A percentile compares a stretch with the other conserved stretches of the same genome.
Conservation (phyloP, 1,140 invertebrate species). For the Ceratitis capitata region DNA sequence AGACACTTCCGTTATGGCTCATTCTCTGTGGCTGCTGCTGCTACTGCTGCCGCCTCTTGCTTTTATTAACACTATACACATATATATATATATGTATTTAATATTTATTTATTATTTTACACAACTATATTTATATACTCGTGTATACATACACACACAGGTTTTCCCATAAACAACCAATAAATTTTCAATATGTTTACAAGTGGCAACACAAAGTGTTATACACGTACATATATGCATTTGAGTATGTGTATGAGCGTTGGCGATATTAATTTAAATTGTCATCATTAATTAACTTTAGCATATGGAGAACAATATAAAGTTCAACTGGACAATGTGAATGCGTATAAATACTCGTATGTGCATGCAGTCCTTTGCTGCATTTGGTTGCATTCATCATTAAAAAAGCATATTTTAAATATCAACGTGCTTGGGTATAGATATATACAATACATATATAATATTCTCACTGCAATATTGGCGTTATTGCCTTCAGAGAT, state of each 20-base stretch:
- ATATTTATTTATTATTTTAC: not conserved
- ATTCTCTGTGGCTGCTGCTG: not conserved
- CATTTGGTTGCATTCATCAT: not conserved
- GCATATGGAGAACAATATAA: not conserved
- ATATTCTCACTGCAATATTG: too few species aligned
- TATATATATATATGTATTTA: not conserved
- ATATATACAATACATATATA: too few species aligned
- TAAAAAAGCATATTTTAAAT: not conserved
- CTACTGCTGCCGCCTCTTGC: too few species aligned
- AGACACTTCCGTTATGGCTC: not conserved
- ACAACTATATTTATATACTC: not conserved
- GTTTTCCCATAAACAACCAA: not conserved
- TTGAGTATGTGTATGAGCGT: not conserved
- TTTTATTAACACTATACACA: not conserved
- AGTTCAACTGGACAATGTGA: not conserved
- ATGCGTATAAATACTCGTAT: not conserved
- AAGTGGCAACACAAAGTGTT: not conserved
- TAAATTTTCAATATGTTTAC: constrained; percentile 23
- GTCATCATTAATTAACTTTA: constrained; percentile 33
- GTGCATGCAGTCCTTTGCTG: not conserved
- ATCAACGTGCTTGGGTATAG: not conserved
- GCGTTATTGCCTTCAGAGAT: too few species aligned
- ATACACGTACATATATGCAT: not conserved
- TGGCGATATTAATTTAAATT: constrained; percentile 29
- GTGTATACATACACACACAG: too few species aligned